Conservation (phyloP, 2,888 invertebrate species). For the Ophraella communa region DNA sequence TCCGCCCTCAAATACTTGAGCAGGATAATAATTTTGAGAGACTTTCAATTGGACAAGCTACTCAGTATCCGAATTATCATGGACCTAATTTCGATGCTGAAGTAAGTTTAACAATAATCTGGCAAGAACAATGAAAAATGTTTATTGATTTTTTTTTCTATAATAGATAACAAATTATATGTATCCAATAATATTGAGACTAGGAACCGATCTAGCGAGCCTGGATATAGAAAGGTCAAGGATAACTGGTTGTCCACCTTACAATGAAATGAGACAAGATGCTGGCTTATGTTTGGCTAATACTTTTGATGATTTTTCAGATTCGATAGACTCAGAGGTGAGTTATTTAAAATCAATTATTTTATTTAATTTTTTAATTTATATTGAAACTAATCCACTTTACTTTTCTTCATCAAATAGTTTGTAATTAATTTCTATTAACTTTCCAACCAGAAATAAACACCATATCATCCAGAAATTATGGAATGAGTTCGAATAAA, state of each 20-base stretch:
- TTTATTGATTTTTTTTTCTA: conserved; percentile 35
- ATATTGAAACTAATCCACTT: neutral
- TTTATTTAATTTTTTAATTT: too few relatives aligned
- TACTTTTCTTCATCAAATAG: too few relatives aligned
- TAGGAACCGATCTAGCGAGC: conserved; percentile 80
- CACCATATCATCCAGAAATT: too few relatives aligned
- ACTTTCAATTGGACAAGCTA: neutral
- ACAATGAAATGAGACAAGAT: conserved; percentile 75
- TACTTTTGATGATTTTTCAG: conserved; percentile 71
- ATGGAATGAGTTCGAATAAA: too few relatives aligned
- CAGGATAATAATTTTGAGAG: neutral
- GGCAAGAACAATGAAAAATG: too few relatives aligned
- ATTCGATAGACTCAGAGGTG: conserved; percentile 68
- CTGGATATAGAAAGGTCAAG: conserved; percentile 84
- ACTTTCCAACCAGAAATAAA: too few relatives aligned
- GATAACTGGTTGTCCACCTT: conserved; percentile 82
- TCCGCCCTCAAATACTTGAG: neutral
- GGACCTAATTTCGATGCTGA: neutral
- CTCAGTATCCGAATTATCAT: neutral
- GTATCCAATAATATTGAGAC: conserved; percentile 68
- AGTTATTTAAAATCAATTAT: too few relatives aligned
- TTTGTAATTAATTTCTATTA: too few relatives aligned
- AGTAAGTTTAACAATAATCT: neutral
- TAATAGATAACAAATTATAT: conserved; percentile 70
- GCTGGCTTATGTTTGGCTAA: conserved; percentile 74